Evolutionary conservation across 2,113 vertebrate genomes (phyloP), one percentile per base, ranked within the genome.

Genomic region (Ctenomys sociabilis): DNA sequence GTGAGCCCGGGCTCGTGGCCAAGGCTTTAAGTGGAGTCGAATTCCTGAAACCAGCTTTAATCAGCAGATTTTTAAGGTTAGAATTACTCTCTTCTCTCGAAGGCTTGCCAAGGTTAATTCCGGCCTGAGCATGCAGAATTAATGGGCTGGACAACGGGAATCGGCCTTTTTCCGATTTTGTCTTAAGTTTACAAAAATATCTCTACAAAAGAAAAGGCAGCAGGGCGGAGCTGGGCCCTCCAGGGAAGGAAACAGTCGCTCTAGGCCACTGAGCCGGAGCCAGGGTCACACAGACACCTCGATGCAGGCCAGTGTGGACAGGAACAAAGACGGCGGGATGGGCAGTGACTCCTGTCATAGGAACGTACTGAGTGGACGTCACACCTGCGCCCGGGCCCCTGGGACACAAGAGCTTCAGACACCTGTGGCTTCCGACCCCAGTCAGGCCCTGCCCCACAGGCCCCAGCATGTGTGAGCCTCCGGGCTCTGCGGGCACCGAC

Each of bases 61-160:
- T 99, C 99, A 99, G 99, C 99, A 99, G 99, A 99, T 99, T 99
- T 99, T 99, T 99, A 99, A 99, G 99, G 99, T 99, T 99, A 99
- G 99, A 99, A 99, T 98, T 99, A 99, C 99, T 99, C 99, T 99
- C 99, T 99, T 99, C 99, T 99, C 99, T 98, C 98, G 97, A 98
- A 99, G 97, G 97, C 98, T 98, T 99, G 99, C 99, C 99, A 99
- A 99, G 99, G 99, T 99, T 99, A 99, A 99, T 99, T 99, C 98
- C 98, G 98, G 99, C 99, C 98, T 98, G 98, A 98, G 99, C 98
- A 98, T 98, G 98, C 98, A 98, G 98, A 98, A 99, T 99, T 99
- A 99, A 99, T 99, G 99, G 99, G 98, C 98, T 99, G 99, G 99
- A 98, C 98, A 98, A 90, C 97, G 95, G 96, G 97, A 97, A 97